Conservation (phyloP, 2,797 vertebrate species). For the Gymnoscopelus braueri region DNA sequence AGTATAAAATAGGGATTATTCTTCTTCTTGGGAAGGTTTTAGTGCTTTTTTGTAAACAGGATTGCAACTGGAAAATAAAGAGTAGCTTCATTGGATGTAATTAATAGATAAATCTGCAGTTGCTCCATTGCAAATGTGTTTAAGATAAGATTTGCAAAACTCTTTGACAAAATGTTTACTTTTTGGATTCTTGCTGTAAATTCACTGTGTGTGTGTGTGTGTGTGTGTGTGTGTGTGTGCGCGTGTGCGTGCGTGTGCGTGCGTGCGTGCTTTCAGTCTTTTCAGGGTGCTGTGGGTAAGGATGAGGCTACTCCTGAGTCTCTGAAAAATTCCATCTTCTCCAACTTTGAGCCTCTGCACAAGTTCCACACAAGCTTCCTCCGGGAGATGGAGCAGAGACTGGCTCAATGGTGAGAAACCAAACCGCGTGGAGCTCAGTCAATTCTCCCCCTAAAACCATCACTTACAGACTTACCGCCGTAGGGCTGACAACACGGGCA, state of each 20-base stretch:
- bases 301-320: constrained; percentile 90
- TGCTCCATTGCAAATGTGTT: not conserved
- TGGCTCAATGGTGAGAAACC: constrained; percentile 92
- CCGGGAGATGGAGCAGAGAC: constrained; percentile 95
- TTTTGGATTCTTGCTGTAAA: constrained; percentile 1
- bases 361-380: constrained; percentile 95
- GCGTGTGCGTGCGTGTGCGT: not conserved
- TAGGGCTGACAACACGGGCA: not conserved
- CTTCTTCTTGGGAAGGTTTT: not conserved
- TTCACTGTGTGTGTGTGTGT: not conserved
- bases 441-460: not conserved
- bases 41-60: not conserved
- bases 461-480: constrained; percentile 10
- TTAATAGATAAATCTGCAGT: not conserved
- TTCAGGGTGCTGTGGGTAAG: constrained; percentile 87
- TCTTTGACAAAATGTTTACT: not conserved
- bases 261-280: constrained; percentile 80
- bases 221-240: not conserved
- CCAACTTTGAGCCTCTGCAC: constrained; percentile 93
- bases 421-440: not conserved
- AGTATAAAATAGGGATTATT: no score
- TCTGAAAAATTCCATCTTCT: constrained; percentile 87
- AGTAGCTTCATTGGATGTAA: not conserved
- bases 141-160: constrained; percentile 1
- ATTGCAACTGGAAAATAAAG: constrained; percentile 9